These are phyloP conservation scores for Brachycybe producta DNA, from an alignment of 2,888 invertebrate species.

Conservation along the genomic window DNA sequence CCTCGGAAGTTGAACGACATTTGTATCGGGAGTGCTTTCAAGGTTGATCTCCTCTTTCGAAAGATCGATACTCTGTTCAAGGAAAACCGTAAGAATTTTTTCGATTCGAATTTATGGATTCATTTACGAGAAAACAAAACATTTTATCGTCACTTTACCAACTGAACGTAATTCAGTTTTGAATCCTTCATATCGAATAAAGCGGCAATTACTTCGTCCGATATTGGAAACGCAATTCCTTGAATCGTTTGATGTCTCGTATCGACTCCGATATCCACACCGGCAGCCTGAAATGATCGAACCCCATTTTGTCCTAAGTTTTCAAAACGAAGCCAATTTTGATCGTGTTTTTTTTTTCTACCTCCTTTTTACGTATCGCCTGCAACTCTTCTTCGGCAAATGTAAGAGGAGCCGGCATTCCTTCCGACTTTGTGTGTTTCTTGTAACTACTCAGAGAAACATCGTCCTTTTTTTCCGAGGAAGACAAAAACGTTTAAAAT, in stretches of 20 bases:
- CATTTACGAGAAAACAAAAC: background rate
- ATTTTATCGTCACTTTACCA: no score
- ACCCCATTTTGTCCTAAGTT: background rate
- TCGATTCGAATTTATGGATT: background rate
- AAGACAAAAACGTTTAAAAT: conserved; percentile 1
- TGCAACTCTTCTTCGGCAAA: conserved; percentile 71
- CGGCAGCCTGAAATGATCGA: conserved; percentile 12
- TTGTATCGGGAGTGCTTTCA: conserved; percentile 55
- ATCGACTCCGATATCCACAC: conserved; percentile 64
- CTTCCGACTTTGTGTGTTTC: conserved; percentile 58
- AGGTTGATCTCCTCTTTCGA: conserved; percentile 77
- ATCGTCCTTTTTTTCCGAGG: conserved; percentile 61
- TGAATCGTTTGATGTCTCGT: conserved; percentile 77
- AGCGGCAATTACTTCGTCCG: conserved; percentile 61
- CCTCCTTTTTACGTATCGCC: conserved; percentile 57
- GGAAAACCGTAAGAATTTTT: no score
- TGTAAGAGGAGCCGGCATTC: conserved; percentile 81
- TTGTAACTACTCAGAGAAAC: conserved; percentile 67
- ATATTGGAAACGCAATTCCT: conserved; percentile 78
- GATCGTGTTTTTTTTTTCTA: conserved; percentile 21
- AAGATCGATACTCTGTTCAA: conserved; percentile 46
- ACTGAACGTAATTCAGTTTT: conserved; percentile 75
- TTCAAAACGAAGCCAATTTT: background rate
- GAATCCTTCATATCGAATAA: conserved; percentile 59
- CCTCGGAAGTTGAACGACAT: conserved; percentile 52